Conservation (phyloP, 2,888 invertebrate genomes). For the Patella pellucida region DNA sequence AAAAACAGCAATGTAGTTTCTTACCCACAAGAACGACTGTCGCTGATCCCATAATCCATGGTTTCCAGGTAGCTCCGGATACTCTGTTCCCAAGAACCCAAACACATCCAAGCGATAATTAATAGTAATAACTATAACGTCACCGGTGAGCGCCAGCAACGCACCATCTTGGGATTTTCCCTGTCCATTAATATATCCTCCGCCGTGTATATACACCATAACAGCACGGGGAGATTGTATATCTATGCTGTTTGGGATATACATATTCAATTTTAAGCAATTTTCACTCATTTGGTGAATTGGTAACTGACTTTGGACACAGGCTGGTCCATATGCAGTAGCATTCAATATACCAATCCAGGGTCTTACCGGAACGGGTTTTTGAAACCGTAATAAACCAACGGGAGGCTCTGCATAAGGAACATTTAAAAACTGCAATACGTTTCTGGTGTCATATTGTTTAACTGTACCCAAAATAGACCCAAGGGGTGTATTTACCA, state of each 20-base stretch:
- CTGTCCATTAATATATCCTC: slow-evolving; percentile 93
- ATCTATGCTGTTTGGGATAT: slow-evolving; percentile 89
- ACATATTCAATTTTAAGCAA: slow-evolving; percentile 93
- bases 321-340: slow-evolving; percentile 19
- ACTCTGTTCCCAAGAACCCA: slow-evolving; percentile 90
- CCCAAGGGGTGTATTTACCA: slow-evolving; percentile 16
- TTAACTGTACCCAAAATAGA: slow-evolving; percentile 15
- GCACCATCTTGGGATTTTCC: slow-evolving; percentile 77
- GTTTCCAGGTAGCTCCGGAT: slow-evolving; percentile 86
- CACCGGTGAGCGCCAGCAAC: slow-evolving; percentile 85
- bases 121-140: slow-evolving; percentile 94
- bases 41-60: slow-evolving; percentile 95
- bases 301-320: slow-evolving; percentile 72
- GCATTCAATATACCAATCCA: slow-evolving; percentile 73
- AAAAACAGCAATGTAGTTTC: slow-evolving; percentile 81
- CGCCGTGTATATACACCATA: slow-evolving; percentile 92
- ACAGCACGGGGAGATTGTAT: slow-evolving; percentile 76
- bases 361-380: slow-evolving; percentile 42
- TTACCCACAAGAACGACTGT: slow-evolving; percentile 91
- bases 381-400: slow-evolving; percentile 72
- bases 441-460: background rate
- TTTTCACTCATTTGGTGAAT: slow-evolving; percentile 94
- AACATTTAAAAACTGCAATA: slow-evolving; percentile 52
- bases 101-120: slow-evolving; percentile 92
- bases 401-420: slow-evolving; percentile 75